A percentile compares a stretch with the other conserved stretches of the same genome.
Conservation (phyloP, 2,888 invertebrate species). For the Agrotis puta region DNA sequence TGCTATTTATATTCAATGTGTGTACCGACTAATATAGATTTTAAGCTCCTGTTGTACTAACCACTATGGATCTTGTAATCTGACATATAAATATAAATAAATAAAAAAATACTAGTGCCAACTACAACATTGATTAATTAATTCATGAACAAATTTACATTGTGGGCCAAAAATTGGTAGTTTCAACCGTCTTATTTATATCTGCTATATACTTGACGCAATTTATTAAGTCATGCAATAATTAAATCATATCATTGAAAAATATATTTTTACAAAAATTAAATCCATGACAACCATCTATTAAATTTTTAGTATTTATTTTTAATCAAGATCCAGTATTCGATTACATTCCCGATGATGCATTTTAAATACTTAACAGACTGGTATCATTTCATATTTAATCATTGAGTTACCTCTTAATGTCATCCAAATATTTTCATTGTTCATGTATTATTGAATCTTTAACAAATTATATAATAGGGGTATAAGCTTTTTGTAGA, state of each 20-base stretch:
- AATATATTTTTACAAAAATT: slow-evolving; percentile 63
- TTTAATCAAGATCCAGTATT: slow-evolving; percentile 58
- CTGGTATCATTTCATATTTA: slow-evolving; percentile 55
- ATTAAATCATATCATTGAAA: slow-evolving; percentile 66
- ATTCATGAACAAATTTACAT: slow-evolving; percentile 21
- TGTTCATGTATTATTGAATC: slow-evolving; percentile 60
- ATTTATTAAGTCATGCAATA: slow-evolving; percentile 61
- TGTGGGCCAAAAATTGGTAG: slow-evolving; percentile 55
- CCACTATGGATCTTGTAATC: too few relatives aligned
- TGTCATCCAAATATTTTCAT: slow-evolving; percentile 62
- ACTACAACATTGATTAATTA: slow-evolving; percentile 6
- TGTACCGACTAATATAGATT: too few relatives aligned
- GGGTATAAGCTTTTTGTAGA: slow-evolving; percentile 75
- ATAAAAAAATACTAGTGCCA: slow-evolving; percentile 53
- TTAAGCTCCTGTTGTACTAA: too few relatives aligned
- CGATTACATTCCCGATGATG: slow-evolving; percentile 66
- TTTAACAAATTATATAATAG: slow-evolving; percentile 67
- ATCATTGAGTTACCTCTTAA: slow-evolving; percentile 64
- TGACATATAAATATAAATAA: too few relatives aligned
- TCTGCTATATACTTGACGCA: slow-evolving; percentile 28
- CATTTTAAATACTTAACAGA: slow-evolving; percentile 64
- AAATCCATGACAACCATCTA: slow-evolving; percentile 66
- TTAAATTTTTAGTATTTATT: slow-evolving; percentile 49
- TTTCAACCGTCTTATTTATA: slow-evolving; percentile 22
- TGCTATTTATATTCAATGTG: too few relatives aligned